Evolutionary conservation across 2,113 vertebrate genomes (phyloP).

Genomic region (Datnioides undecimradiatus): DNA sequence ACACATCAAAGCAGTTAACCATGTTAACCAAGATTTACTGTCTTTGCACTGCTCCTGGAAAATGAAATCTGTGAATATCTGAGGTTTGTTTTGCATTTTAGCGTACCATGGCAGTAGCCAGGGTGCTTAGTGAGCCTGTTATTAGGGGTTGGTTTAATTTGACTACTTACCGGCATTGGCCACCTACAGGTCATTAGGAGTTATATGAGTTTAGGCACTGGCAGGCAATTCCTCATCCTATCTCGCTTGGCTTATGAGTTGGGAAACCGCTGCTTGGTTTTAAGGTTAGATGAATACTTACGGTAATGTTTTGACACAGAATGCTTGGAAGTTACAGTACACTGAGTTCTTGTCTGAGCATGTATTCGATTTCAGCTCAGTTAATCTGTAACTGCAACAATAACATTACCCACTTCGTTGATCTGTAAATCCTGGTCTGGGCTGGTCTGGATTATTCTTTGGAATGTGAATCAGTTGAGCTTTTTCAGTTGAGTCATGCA

Average conservation of each 20-base stretch:
- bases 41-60: not conserved
- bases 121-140: not conserved
- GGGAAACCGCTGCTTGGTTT: not conserved
- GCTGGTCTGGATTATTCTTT: slow-evolving; percentile 35
- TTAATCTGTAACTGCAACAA: slow-evolving; percentile 46
- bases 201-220: slow-evolving; percentile 21
- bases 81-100: slow-evolving; percentile 7
- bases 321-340: slow-evolving; percentile 23
- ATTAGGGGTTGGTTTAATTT: not conserved
- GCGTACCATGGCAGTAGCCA: not conserved
- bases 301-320: slow-evolving; percentile 18
- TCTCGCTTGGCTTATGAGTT: slow-evolving; percentile 2
- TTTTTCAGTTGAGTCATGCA: slow-evolving; percentile 49
- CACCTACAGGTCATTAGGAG: slow-evolving; percentile 16
- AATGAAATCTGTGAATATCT: not conserved
- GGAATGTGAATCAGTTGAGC: slow-evolving; percentile 51
- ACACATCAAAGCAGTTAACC: not conserved
- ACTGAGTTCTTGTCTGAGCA: slow-evolving; percentile 18
- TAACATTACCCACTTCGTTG: slow-evolving; percentile 46
- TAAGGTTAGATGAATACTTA: slow-evolving; percentile 9
- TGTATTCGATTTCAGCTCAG: slow-evolving; percentile 29
- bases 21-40: not conserved
- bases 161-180: slow-evolving; percentile 1
- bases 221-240: slow-evolving; percentile 3
- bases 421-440: slow-evolving; percentile 45